Conservation (phyloP, 1,140 invertebrate species). For the Forficula auricularia region DNA sequence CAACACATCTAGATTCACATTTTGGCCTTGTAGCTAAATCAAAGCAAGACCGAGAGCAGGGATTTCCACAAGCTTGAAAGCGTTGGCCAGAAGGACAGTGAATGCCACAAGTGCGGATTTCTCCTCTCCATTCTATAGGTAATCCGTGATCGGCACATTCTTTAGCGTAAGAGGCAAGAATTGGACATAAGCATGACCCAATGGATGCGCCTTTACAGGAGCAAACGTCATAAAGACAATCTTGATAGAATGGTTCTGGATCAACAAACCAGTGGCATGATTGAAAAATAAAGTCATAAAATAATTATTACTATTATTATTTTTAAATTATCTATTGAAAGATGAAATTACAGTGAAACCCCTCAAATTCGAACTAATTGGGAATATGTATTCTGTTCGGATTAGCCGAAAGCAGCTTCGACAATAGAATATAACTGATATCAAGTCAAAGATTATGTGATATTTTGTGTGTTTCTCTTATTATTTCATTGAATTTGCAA, state of each 20-base stretch:
- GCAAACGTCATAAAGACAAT: slow-evolving; percentile 76
- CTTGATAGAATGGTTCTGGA: slow-evolving; percentile 53
- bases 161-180: slow-evolving; percentile 57
- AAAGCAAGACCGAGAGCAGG: slow-evolving; percentile 49
- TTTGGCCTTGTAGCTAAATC: slow-evolving; percentile 34
- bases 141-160: slow-evolving; percentile 55
- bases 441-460: too few relatives aligned
- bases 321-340: neutral
- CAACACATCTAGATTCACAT: slow-evolving; percentile 52
- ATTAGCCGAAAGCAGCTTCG: too few relatives aligned
- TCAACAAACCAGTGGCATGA: slow-evolving; percentile 67
- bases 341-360: too few relatives aligned
- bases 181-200: slow-evolving; percentile 58
- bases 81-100: slow-evolving; percentile 58
- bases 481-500: too few relatives aligned
- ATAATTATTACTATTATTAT: slow-evolving; percentile 10
- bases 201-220: slow-evolving; percentile 39
- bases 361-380: too few relatives aligned
- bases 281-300: slow-evolving; percentile 25
- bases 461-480: too few relatives aligned
- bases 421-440: too few relatives aligned
- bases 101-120: slow-evolving; percentile 58
- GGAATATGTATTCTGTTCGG: too few relatives aligned
- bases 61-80: slow-evolving; percentile 60
- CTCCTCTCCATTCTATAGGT: slow-evolving; percentile 52